A percentile compares a stretch with the other conserved stretches of the same genome.
phyloP scores from a whole-genome alignment of 92 coral and sea anemone species.

The Parazoanthus atlanticus region DNA sequence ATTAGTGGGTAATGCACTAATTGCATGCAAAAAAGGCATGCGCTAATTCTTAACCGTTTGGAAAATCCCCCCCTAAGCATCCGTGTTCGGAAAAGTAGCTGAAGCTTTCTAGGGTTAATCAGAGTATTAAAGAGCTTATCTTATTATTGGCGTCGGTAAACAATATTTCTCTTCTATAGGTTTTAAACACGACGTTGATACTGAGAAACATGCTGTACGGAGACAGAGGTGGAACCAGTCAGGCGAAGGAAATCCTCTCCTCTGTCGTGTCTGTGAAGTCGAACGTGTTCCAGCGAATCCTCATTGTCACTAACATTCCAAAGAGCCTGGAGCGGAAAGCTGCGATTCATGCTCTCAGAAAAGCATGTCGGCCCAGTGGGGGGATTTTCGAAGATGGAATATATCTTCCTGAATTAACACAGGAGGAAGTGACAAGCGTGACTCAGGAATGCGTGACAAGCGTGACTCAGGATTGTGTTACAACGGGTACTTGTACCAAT shows the following conservation, averaged over 20 bases:
- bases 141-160: neutral
- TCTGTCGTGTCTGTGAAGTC: slow-evolving; percentile 76
- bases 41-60: too few species aligned
- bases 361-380: slow-evolving; percentile 90
- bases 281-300: slow-evolving; percentile 79
- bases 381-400: slow-evolving; percentile 70
- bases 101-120: too few species aligned
- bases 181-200: slow-evolving; percentile 60
- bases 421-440: neutral
- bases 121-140: neutral
- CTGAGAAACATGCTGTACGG: slow-evolving; percentile 74
- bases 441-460: neutral
- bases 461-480: neutral
- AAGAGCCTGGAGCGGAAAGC: slow-evolving; percentile 67
- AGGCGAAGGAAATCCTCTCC: slow-evolving; percentile 67
- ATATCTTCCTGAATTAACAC: slow-evolving; percentile 67
- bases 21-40: too few species aligned
- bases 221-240: slow-evolving; percentile 62
- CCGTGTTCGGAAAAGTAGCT: too few species aligned
- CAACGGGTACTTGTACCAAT: slow-evolving; percentile 14
- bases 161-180: neutral
- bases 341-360: slow-evolving; percentile 76
- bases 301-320: slow-evolving; percentile 86
- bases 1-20: too few species aligned
- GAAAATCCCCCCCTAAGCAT: too few species aligned